A percentile compares a stretch with the other conserved stretches of the same genome.
phyloP scores from a whole-genome alignment of 2,888 invertebrate genomes.

The Pseudococcus jackbeardsleyi region DNA sequence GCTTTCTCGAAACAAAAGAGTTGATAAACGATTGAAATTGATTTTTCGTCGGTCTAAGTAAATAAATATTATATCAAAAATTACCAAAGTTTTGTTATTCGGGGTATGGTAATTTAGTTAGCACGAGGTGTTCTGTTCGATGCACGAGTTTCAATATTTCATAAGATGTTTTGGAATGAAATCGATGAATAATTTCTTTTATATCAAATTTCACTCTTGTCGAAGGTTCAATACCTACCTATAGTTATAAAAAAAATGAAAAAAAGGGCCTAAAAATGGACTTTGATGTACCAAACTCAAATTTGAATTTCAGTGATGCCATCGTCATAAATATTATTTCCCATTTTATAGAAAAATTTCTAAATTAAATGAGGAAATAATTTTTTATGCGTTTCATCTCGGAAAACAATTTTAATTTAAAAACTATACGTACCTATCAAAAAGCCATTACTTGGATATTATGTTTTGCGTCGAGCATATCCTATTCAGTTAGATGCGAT shows the following conservation, averaged over 20 bases:
- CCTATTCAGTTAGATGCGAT: neutral
- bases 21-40: neutral
- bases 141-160: no score
- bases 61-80: slow-evolving; percentile 1
- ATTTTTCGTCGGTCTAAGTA: neutral
- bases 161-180: no score
- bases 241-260: neutral
- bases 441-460: neutral
- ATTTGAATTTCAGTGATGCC: neutral
- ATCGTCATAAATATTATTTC: neutral
- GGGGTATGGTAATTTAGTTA: no score
- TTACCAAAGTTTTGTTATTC: neutral
- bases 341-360: neutral
- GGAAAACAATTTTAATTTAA: neutral
- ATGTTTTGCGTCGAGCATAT: neutral
- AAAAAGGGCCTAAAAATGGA: neutral
- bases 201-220: neutral
- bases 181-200: neutral
- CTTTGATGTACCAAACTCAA: neutral
- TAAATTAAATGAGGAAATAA: neutral
- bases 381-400: no score
- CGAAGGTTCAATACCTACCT: neutral
- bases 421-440: neutral
- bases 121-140: neutral
- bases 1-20: neutral